These are phyloP conservation scores for Prionailurus viverrinus DNA, from an alignment of 2,113 vertebrate genomes.

Conservation along the genomic window DNA sequence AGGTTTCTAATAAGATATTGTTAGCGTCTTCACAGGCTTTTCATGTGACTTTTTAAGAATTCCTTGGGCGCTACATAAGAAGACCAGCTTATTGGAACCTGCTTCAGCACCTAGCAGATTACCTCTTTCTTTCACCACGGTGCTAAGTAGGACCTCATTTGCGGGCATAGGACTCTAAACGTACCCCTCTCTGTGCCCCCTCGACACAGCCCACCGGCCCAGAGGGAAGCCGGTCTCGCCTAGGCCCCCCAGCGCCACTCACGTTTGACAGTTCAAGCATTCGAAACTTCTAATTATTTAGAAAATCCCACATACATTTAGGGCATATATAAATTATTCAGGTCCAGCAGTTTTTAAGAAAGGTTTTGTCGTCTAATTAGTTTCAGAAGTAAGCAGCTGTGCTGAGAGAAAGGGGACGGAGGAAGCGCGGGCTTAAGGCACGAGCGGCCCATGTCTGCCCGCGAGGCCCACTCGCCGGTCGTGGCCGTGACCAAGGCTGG, in stretches of 20 bases:
- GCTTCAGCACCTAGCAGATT: neutral
- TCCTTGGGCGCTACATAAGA: neutral
- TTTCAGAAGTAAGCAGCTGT: conserved; percentile 7
- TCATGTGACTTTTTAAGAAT: neutral
- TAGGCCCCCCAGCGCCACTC: neutral
- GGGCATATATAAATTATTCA: neutral
- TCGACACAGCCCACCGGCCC: neutral
- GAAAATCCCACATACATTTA: neutral
- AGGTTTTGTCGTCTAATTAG: neutral
- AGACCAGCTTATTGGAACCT: neutral
- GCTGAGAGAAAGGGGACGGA: neutral
- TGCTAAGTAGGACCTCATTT: neutral
- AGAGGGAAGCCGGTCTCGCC: too few relatives aligned
- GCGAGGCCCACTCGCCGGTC: fast-evolving
- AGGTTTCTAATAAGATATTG: neutral
- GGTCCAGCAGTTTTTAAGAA: neutral
- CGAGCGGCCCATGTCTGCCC: fast-evolving
- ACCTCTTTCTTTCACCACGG: neutral
- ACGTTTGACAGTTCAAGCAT: neutral
- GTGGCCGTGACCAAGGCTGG: neutral
- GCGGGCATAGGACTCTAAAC: neutral
- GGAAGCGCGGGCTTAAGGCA: neutral
- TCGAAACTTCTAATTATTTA: neutral
- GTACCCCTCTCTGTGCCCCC: neutral
- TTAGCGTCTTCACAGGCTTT: neutral